Base-by-base conservation (phyloP, 2,797 vertebrate species). In the Poecilia velifera region DNA sequence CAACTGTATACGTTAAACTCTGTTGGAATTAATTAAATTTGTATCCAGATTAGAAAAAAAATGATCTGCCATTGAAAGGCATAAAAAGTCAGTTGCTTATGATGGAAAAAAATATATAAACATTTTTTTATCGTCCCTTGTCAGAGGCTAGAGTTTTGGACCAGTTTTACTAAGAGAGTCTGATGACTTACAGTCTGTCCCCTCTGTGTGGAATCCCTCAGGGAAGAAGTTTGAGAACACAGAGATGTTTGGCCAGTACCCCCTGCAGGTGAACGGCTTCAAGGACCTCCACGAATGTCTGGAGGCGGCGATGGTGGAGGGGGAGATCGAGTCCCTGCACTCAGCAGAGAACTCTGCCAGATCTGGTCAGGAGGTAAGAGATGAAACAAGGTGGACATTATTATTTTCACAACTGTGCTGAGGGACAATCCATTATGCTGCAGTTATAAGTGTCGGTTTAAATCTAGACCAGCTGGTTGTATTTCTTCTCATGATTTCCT, bases 211-310 rank as follows among this genome's bases (percentile, higher is more conserved):
- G 43, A 13, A 78, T 80, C 78, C 81, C 22, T 71, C 88, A 99
- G 98, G 98, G 86, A 99, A 99, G 94, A 98, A 99, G 88, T 99
- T 99, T 96, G 98, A 99, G 92, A 99, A 99, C 94, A 97, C 97
- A 0, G 98, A 99, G 95, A 98, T 98, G 97, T 99, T 99, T 87
- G 98, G 98, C 80, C 98, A 99, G 96, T 99, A 99, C 92, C 98
- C 98, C 1, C 96, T 99, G 70, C 98, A 99, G 90, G 98, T 99
- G 82, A 99, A 99, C 18, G 98, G 98, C 86, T 99, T 99, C 92
- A 99, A 98, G 94, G 98, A 99, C 93, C 96, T 99, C n/a, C 98
- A 99, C 1, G 98, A 99, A 93, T 99, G 98, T 95, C 95, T 99
- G 34, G 98, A 99, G 95, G 98, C 98, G 12, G 98, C 98, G 1